Evolutionary conservation across 2,797 vertebrate species (phyloP).

Genomic region (Dallia pectoralis): DNA sequence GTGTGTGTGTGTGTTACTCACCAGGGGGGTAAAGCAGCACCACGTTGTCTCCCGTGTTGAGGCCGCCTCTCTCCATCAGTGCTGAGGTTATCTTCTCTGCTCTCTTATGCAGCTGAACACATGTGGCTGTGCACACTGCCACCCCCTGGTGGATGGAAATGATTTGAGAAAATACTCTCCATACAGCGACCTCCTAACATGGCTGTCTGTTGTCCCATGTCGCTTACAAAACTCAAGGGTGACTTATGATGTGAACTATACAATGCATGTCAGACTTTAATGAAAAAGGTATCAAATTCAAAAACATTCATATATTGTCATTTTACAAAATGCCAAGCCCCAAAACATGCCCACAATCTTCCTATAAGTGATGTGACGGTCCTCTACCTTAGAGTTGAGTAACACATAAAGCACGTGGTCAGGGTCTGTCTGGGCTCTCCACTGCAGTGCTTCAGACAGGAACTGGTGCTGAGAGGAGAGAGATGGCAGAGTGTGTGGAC

Average conservation of each 20-base stretch:
- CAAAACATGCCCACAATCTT: too few species aligned
- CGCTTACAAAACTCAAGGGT: too few species aligned
- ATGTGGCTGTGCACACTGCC: conserved; percentile 90
- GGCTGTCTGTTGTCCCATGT: too few species aligned
- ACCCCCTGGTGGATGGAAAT: conserved; percentile 77
- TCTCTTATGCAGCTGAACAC: conserved; percentile 92
- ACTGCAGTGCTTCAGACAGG: conserved; percentile 94
- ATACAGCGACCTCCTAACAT: background rate
- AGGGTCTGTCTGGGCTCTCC: conserved; percentile 91
- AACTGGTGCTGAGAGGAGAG: conserved; percentile 85
- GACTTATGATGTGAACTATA: too few species aligned
- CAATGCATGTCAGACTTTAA: too few species aligned
- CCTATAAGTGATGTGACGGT: background rate
- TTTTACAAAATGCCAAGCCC: too few species aligned
- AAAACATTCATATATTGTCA: too few species aligned
- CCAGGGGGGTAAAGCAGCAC: conserved; percentile 97
- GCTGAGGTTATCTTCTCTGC: conserved; percentile 93
- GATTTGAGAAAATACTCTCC: conserved; percentile 9
- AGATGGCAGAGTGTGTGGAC: background rate
- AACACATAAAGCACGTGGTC: conserved; percentile 93
- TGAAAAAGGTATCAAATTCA: too few species aligned
- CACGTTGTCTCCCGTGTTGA: conserved; percentile 97
- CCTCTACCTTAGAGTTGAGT: conserved; percentile 89
- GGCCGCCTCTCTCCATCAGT: conserved; percentile 89
- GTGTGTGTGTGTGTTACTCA: conserved; percentile 44